Percentiles rank a stretch among this genome's conserved stretches.
Evolutionary conservation across 2,797 vertebrate species (phyloP).

Genomic region (Liparis tanakae): DNA sequence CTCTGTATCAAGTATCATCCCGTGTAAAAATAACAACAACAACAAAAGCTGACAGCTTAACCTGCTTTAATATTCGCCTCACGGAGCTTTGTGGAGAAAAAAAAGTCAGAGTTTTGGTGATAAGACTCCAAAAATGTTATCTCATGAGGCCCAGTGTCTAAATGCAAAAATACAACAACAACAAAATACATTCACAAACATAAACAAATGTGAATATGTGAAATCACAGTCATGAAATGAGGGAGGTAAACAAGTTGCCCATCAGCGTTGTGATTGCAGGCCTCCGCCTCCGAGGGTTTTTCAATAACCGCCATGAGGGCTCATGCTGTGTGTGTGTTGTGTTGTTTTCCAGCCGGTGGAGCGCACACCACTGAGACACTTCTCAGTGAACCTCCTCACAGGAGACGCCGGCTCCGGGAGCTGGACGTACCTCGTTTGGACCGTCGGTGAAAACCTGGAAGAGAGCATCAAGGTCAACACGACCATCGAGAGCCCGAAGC

Average conservation of each 20-base stretch:
- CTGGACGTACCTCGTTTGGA: background rate
- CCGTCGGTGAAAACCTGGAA: fast-evolving
- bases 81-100: background rate
- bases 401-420: fast-evolving
- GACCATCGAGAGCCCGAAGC: fast-evolving
- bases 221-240: background rate
- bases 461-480: fast-evolving
- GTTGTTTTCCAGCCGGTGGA: fast-evolving
- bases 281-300: background rate
- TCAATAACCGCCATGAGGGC: background rate
- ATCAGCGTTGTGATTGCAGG: background rate
- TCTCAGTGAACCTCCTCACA: fast-evolving
- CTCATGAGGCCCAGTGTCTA: background rate
- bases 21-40: background rate
- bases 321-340: background rate
- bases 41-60: background rate
- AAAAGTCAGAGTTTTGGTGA: no score
- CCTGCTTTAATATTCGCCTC: background rate
- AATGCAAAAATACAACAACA: background rate
- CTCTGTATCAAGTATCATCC: background rate
- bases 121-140: no score
- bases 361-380: fast-evolving
- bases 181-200: background rate
- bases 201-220: background rate
- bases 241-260: background rate